Base-by-base conservation (phyloP, 2,113 vertebrate genomes). In the Ahaetulla prasina region DNA sequence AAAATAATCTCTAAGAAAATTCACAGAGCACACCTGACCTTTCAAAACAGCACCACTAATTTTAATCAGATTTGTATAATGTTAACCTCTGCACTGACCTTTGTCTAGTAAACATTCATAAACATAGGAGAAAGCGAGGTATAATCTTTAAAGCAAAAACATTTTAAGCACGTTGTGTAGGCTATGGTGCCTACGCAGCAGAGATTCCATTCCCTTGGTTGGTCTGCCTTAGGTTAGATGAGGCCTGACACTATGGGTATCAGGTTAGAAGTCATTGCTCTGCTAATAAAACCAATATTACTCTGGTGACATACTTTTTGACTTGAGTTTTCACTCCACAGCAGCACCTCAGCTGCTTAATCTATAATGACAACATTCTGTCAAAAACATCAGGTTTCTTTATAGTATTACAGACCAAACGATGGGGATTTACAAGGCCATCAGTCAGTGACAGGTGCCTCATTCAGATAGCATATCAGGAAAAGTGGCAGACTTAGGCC, bases 1-100 rank as follows among this genome's bases (percentile, higher is more conserved):
- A 98, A 98, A 97, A 97, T 97, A 97, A 97, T 98, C 97, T 97
- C 96, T 96, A 97, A 97, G 97, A 93, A 98, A 97, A 98, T 97
- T 97, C 92, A 94, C 95, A 94, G 96, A 97, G 90, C 94, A 94
- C 12, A 53, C 94, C 96, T 98, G 97, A 97, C 97, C 97, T 98
- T 98, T 98, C 96, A 96, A 92, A 97, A 95, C 88, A 92, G 95
- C 96, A 94, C 95, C 96, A 96, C 97, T 96, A 94, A 97, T 97
- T 97, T 97, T 97, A 97, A 97, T 97, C 97, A 96, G 97, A 97
- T 98, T 96, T 97, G 95, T 97, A 97, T 95, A 96, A 92, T 74
- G 95, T 97, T 97, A 95, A 96, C 88, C 92, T 96, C 96, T 96
- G 94, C 90, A 93, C 93, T 93, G 93, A 91, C 92, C 94, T 96